Base-by-base conservation (phyloP, 2,113 vertebrate genomes). In the Trichomycterus rosablanca region DNA sequence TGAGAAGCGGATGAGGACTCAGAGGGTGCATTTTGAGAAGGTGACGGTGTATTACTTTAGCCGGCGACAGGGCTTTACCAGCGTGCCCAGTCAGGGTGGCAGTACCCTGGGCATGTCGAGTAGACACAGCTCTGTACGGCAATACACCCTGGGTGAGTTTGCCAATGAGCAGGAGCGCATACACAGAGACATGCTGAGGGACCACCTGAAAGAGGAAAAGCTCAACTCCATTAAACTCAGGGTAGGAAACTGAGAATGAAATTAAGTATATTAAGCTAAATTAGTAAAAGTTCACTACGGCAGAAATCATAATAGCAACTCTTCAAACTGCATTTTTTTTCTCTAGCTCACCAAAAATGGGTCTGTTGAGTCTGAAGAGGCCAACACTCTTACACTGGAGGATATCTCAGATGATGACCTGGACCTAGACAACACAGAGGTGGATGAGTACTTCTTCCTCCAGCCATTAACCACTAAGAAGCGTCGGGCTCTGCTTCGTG, bases 321-420 rank as follows among this genome's bases (percentile, higher is more conserved):
- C 7, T 30, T n/a, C n/a, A 3, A 3, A 64, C 65, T 64, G 19
- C 20, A 57, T 56, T 52, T 20, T 15, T 67, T n/a, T 70, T 65
- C 28, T 66, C 0, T 75, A 98, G 96, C 89, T 98, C 86, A 97
- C 94, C 3, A 97, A 95, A 81, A 97, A 97, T 0, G 94, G 93
- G 75, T 94, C 94, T 0, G 89, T 97, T 67, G 95, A 97, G 75
- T 97, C 93, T 0, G 92, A 96, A 53, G 96, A 97, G 82, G 95
- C 96, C 2, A 92, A 87, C 71, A 86, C 89, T 1, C 88, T 99
- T 34, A 97, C 95, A 0, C 84, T 94, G 28, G 96, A 98, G 71
- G 95, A 99, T 84, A 96, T 99, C 82, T 97, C 93, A 11, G 96
- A 98, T 26, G 94, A 99, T 7, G 96, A 99, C 73, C 93, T 98